Percentiles rank a stretch among this genome's conserved stretches.
These are phyloP conservation scores for Anolis carolinensis DNA, from an alignment of 2,113 vertebrate species.

Conservation along the genomic window DNA sequence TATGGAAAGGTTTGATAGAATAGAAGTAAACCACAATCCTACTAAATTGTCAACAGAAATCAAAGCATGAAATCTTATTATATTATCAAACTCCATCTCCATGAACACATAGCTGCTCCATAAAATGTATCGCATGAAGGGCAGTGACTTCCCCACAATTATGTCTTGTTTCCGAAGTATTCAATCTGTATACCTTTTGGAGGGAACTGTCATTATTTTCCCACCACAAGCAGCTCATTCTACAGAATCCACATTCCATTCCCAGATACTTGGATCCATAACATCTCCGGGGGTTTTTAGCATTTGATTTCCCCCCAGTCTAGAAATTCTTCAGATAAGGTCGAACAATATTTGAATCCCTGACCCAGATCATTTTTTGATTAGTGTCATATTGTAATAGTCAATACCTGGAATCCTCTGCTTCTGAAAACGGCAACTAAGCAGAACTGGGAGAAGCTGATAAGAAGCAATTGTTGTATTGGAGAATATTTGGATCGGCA, in stretches of 20 bases:
- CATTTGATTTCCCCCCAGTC: neutral
- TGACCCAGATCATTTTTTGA: neutral
- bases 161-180: neutral
- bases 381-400: neutral
- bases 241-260: neutral
- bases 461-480: neutral
- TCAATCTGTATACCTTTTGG: neutral
- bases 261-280: neutral
- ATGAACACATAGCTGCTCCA: neutral
- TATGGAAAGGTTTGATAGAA: neutral
- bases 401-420: slow-evolving; percentile 36
- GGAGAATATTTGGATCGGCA: neutral
- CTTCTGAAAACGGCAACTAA: slow-evolving; percentile 5
- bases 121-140: neutral
- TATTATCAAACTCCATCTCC: neutral
- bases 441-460: neutral
- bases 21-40: neutral
- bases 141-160: neutral
- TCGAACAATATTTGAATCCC: neutral
- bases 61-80: neutral
- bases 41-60: neutral
- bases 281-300: neutral
- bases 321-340: neutral
- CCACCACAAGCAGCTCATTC: neutral
- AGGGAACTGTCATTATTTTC: neutral